phyloP scores from a whole-genome alignment of 2,888 invertebrate species.

The Tupiocoris notatus region DNA sequence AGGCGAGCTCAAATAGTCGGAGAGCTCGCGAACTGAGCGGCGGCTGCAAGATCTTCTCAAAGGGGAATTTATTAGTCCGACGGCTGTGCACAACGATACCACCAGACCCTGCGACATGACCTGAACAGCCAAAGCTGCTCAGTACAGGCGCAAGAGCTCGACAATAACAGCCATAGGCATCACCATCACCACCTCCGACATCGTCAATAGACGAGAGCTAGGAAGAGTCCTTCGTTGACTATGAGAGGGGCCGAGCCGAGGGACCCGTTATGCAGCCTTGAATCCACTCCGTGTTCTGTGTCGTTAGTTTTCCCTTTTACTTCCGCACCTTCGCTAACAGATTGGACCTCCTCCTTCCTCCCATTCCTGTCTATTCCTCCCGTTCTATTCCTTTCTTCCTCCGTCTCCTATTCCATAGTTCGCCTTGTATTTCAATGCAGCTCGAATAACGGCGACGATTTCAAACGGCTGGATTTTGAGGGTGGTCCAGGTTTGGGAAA shows the following conservation, averaged over 20 bases:
- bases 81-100: not conserved
- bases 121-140: not conserved
- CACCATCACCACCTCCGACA: not conserved
- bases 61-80: not conserved
- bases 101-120: not conserved
- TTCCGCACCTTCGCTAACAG: slow-evolving; percentile 5
- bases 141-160: not conserved
- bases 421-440: not conserved
- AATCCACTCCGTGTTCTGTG: not conserved
- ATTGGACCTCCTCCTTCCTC: not conserved
- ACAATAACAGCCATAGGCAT: not conserved
- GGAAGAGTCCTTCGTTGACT: not conserved
- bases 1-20: not conserved
- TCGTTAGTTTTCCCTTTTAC: slow-evolving; percentile 25
- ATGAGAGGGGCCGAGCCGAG: not conserved
- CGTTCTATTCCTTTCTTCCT: not conserved
- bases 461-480: not conserved
- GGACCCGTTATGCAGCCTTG: not conserved
- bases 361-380: not conserved
- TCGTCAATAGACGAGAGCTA: not conserved
- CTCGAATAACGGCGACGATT: not conserved
- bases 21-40: not conserved
- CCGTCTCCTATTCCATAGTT: not conserved
- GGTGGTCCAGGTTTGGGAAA: not conserved
- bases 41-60: not conserved